Base-by-base conservation (phyloP, 1,140 invertebrate genomes). In the Neuroterus valhalla region DNA sequence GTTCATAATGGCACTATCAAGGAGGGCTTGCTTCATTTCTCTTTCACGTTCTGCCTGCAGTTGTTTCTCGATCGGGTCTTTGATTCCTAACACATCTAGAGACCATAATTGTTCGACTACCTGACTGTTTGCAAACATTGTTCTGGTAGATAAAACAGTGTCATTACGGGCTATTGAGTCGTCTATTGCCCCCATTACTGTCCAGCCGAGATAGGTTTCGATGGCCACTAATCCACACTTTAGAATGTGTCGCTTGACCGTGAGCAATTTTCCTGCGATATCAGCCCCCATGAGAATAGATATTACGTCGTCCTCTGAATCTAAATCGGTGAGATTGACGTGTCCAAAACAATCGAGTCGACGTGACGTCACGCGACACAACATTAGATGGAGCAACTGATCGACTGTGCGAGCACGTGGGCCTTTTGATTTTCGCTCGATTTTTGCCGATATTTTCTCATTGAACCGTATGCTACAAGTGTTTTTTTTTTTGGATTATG, bases 11-110 rank as follows among this genome's bases (percentile, higher is more conserved):
- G 10, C 6, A 38, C 31, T 1, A 38, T 38, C 31, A 78, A 85
- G 77, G 70, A 38, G 83, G 85, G 31, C 83, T 74, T 19, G 80
- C 77, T 42, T 84, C 73, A 19, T 75, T 31, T 19, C 74, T 76
- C 10, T 19, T 12, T 17, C 66, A 15, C 38, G 68, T 19, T n/a
- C 76, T 43, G 6, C 31, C 31, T 38, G 31, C 5, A 38, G 31
- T 31, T 6, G 31, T 31, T 31, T 3, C 31, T 31, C 31, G 5
- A 3, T 31, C 31, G 31, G 31, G 31, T 31, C 31, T 31, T 31
- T 31, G 8, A 31, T 31, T 3, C 31, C 31, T 31, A 31, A 3
- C 31, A 31, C 8, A 6, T 31, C 31, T 31, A 31, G 3, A 31
- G 31, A 31, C 31, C 5, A 31, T 31, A 31, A 31, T 5, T 31